These are phyloP conservation scores for Pteromalus puparum DNA, from an alignment of 1,140 invertebrate genomes.

Conservation along the genomic window DNA sequence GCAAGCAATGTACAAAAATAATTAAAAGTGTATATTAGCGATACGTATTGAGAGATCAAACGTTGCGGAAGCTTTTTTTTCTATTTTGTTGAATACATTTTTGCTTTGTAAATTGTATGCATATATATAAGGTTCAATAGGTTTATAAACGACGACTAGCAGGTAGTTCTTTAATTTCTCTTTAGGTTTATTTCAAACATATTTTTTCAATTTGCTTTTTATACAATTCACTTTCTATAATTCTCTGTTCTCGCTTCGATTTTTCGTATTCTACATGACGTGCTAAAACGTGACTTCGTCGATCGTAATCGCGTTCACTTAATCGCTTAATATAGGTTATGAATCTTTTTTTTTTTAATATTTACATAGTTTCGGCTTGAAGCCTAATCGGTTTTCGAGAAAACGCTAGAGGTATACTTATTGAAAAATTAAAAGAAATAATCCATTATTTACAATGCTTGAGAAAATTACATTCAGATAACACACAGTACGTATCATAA, in stretches of 20 bases:
- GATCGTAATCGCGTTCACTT: not conserved
- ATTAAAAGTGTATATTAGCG: too few species aligned
- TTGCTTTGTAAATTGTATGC: too few species aligned
- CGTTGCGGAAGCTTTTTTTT: too few species aligned
- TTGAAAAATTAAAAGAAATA: not conserved
- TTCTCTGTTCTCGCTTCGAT: not conserved
- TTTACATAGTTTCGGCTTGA: constrained; percentile 28
- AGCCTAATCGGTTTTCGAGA: constrained; percentile 2
- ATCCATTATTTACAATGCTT: constrained; percentile 13
- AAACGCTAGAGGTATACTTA: constrained; percentile 7
- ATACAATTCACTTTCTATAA: constrained; percentile 8
- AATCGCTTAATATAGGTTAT: not conserved
- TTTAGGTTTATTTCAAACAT: constrained; percentile 30
- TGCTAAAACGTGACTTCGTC: constrained; percentile 28
- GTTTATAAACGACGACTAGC: not conserved
- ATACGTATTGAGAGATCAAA: too few species aligned
- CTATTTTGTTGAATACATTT: too few species aligned
- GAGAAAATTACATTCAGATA: constrained; percentile 1
- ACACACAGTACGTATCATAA: not conserved
- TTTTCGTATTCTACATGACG: constrained; percentile 24
- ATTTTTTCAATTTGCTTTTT: constrained; percentile 19
- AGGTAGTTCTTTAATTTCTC: not conserved
- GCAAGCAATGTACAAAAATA: too few species aligned
- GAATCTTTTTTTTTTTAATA: constrained; percentile 20
- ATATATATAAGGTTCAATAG: not conserved